Base-by-base conservation (phyloP, 2,797 vertebrate species). In the Microctenopoma steveboyesi region DNA sequence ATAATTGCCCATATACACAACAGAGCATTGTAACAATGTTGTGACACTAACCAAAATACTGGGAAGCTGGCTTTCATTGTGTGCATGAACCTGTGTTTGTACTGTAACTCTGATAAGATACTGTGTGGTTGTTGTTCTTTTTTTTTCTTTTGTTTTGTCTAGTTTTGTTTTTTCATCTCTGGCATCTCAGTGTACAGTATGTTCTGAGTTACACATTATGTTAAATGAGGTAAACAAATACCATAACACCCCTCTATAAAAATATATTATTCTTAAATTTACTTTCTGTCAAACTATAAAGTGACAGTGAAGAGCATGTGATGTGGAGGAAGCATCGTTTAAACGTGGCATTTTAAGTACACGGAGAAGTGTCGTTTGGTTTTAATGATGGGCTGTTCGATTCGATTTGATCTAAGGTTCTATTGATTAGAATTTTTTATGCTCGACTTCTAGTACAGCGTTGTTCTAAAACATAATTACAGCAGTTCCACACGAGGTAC, bases 61-160 rank as follows among this genome's bases (percentile, higher is more conserved):
- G 90, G 91, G 93, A 93, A 91, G 91, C 91, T 93, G 89, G 92
- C 89, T 93, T 93, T 92, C 90, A 91, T 91, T 90, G 91, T 94
- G 92, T 94, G 92, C 93, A 94, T 94, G 93, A 94, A 89, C 79
- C 86, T 91, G 90, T 93, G 87, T 92, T 91, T 93, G 91, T 94
- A 86, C 89, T 90, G 92, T 94, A 89, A 85, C 89, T 89, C 82
- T 88, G 71, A 85, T 88, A 83, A 85, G 81, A 87, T 87, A 82
- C 76, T 81, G 83, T 76, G 86, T 90, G 82, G 76, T 88, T 40
- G 58, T 88, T 81, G 74, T 74, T 69, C 56, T 53, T 73, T 64
- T 72, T 14, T 73, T 72, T 72, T 60, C 43, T 60, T 72, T 59
- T 71, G 9, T 10, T 22, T 47, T 47, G 7, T n/a, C 7, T 18